Evolutionary conservation across 2,113 vertebrate genomes (phyloP), one percentile per base, ranked within the genome.

Genomic region (Archilochus colubris): DNA sequence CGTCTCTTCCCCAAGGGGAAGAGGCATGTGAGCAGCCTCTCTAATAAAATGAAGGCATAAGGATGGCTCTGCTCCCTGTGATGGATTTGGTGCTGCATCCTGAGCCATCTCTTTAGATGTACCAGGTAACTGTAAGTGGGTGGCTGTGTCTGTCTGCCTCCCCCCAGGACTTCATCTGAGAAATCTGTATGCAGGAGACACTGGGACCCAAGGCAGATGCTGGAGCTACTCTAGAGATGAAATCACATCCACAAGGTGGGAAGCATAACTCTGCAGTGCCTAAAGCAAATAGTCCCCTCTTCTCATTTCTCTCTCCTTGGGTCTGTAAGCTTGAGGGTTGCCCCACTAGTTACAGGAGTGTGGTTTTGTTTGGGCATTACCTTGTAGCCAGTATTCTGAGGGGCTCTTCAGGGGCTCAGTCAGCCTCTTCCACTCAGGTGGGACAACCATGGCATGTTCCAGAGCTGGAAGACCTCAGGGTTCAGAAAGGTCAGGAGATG

Each of bases 401-500:
- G 30, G 7, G 14, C 59, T 75, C 31, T 69, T 46, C 14, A 10
- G 14, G 30, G 38, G 7, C 10, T 50, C 0, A 0, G 7, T 22
- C 33, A 51, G 55, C 24, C 46, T 12, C 7, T 83, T 70, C 20
- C 13, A 66, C 38, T 55, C n/a, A 14, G 43, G 53, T 14, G 22
- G 14, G 43, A 25, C 5, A 53, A 30, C 14, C 3, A 7, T 1
- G 19, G 43, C 31, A 22, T 48, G 43, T 5, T 24, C 7, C 0
- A 2, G 25, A 43, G 44, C 22, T 68, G 38, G 66, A 24, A 68
- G 50, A 46, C 8, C 8, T 28, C 0, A 3, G 15, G 13, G 51
- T 36, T 82, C 85, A 59, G 18, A 27, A 61, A 50, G n/a, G 30
- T 48, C 33, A 44, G 89, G 36, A 82, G 58, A 68, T 21, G 12